Conservation (phyloP, 35 echinoderm and acorn worm genomes). For the Ophioderma brevispina region DNA sequence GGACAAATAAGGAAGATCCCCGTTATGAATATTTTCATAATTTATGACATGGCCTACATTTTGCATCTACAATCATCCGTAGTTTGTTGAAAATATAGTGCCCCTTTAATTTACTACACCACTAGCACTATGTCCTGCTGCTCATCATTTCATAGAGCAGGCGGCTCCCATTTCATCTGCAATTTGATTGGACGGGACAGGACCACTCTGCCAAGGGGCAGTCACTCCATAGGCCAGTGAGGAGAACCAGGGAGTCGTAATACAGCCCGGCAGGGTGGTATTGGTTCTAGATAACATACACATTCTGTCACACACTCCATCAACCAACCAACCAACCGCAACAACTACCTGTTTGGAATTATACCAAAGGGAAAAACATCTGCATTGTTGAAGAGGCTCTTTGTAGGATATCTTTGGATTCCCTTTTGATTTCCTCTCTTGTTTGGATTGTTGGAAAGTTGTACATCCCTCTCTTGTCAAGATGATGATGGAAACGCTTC, state of each 20-base stretch:
- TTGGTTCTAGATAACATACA: too few species aligned
- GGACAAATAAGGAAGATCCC: too few species aligned
- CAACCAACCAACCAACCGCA: too few species aligned
- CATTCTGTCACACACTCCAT: too few species aligned
- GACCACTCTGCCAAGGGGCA: not conserved
- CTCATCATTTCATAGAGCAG: not conserved
- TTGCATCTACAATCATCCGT: not conserved
- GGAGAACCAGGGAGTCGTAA: too few species aligned
- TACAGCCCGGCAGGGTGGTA: too few species aligned
- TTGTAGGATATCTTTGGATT: conserved; percentile 11
- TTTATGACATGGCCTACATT: too few species aligned
- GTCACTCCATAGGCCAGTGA: not conserved
- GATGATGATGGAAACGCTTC: conserved; percentile 38
- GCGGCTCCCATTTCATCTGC: not conserved
- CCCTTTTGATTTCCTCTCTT: not conserved
- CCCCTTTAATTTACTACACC: not conserved
- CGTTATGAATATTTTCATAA: too few species aligned
- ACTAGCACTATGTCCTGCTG: not conserved
- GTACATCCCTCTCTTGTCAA: not conserved
- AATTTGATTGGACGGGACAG: not conserved
- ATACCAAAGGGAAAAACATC: not conserved
- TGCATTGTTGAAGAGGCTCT: not conserved
- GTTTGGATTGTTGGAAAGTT: not conserved
- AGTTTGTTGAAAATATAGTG: not conserved
- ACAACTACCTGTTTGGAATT: too few species aligned